A percentile compares a stretch with the other conserved stretches of the same genome.
phyloP scores from a whole-genome alignment of 2,888 invertebrate species.

The Parnassius smintheus region DNA sequence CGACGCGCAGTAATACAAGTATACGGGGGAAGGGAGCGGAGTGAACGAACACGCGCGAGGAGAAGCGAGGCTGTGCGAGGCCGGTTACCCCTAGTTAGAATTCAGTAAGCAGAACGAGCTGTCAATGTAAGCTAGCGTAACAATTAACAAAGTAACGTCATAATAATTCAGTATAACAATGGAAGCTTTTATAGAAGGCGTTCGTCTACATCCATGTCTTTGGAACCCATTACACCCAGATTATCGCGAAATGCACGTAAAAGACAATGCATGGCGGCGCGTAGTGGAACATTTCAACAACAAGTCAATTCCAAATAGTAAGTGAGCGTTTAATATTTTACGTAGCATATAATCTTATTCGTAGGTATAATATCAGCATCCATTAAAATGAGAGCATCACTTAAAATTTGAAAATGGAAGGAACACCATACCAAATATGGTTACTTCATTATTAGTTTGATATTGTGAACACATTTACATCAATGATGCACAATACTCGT shows the following conservation, averaged over 20 bases:
- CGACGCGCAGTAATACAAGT: constrained; percentile 34
- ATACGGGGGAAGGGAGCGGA: constrained; percentile 36
- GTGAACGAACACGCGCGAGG: constrained; percentile 43
- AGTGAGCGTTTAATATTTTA: constrained; percentile 34
- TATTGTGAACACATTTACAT: no score
- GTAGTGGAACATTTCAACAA: constrained; percentile 61
- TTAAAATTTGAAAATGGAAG: no score
- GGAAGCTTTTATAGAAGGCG: constrained; percentile 67
- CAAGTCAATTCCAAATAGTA: constrained; percentile 58
- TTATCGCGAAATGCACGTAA: constrained; percentile 60
- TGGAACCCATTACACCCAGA: constrained; percentile 71
- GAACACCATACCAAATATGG: no score
- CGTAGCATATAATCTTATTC: background rate
- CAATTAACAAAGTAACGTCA: background rate
- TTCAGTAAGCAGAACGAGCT: constrained; percentile 23
- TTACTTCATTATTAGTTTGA: no score
- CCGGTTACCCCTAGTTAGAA: constrained; percentile 35
- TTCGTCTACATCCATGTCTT: constrained; percentile 62
- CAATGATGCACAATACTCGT: no score
- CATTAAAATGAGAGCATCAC: no score
- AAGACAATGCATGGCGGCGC: constrained; percentile 66
- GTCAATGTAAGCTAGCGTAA: constrained; percentile 5
- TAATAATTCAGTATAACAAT: constrained; percentile 37
- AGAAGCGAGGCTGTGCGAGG: constrained; percentile 45
- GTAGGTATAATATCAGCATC: background rate